Percentiles rank a stretch among this genome's conserved stretches.
Conservation (phyloP, 2,113 vertebrate species). For the Origma solitaria region DNA sequence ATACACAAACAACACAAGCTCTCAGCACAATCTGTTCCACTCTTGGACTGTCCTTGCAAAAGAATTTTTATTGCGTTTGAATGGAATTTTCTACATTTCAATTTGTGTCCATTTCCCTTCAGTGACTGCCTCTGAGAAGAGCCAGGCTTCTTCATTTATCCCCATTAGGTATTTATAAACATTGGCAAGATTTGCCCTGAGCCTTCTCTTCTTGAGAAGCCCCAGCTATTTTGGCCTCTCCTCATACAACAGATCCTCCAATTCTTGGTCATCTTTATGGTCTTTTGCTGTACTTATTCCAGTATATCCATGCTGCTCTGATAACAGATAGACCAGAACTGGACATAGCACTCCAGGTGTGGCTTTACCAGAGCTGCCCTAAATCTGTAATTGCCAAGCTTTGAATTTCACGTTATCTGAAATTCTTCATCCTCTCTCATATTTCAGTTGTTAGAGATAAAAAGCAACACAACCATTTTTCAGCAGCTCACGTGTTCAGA, state of each 20-base stretch:
- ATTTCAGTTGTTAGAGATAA: not conserved
- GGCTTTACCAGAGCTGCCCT: not conserved
- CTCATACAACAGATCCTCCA: not conserved
- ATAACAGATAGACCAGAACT: not conserved
- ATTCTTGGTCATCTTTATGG: not conserved
- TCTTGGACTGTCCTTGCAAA: not conserved
- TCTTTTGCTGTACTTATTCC: not conserved
- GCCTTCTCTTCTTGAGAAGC: not conserved
- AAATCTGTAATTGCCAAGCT: not conserved
- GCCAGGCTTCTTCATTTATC: not conserved
- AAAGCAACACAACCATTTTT: not conserved
- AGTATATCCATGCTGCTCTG: not conserved
- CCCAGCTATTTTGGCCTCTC: not conserved
- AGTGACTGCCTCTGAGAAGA: not conserved
- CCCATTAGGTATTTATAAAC: not conserved
- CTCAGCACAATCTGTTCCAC: not conserved
- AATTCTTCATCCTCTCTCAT: not conserved
- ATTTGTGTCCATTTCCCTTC: not conserved
- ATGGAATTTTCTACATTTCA: not conserved
- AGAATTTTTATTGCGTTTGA: not conserved
- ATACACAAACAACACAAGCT: not conserved
- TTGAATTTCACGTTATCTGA: not conserved
- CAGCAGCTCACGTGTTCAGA: not conserved
- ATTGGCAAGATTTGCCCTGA: not conserved
- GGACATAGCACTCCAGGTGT: not conserved